These are phyloP conservation scores for Sebastes variabilis DNA, from an alignment of 2,797 vertebrate genomes.

Conservation along the genomic window DNA sequence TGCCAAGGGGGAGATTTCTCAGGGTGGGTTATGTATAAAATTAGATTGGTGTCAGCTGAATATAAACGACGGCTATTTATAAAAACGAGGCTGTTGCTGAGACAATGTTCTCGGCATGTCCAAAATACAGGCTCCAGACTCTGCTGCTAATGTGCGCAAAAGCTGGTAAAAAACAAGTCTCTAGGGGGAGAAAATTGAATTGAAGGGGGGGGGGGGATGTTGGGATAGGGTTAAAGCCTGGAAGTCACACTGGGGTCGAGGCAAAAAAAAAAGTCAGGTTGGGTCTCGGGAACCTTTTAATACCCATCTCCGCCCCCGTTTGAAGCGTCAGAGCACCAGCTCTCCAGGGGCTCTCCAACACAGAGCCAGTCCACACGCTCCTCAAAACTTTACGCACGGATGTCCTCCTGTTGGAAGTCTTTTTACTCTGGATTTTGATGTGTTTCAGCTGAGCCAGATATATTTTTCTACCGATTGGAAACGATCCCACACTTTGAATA, in stretches of 20 bases:
- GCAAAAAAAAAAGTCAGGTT: slow-evolving; percentile 70
- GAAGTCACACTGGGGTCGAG: slow-evolving; percentile 78
- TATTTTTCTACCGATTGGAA: slow-evolving; percentile 24
- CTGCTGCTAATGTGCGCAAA: slow-evolving; percentile 37
- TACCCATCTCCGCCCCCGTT: slow-evolving; percentile 81
- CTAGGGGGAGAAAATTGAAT: slow-evolving; percentile 32
- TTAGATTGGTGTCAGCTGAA: slow-evolving; percentile 78
- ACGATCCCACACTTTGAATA: slow-evolving; percentile 8
- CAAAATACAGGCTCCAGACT: slow-evolving; percentile 31
- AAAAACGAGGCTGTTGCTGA: slow-evolving; percentile 69
- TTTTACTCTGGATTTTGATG: slow-evolving; percentile 44
- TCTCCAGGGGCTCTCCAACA: slow-evolving; percentile 70
- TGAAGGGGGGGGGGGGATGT: slow-evolving; percentile 12
- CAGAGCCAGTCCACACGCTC: slow-evolving; percentile 60
- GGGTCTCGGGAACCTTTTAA: slow-evolving; percentile 79
- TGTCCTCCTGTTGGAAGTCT: slow-evolving; percentile 62
- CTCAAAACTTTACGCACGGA: slow-evolving; percentile 79
- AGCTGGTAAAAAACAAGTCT: slow-evolving; percentile 31
- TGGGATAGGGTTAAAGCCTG: slow-evolving; percentile 59
- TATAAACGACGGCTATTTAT: slow-evolving; percentile 81
- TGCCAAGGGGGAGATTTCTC: slow-evolving; percentile 49
- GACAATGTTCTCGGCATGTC: slow-evolving; percentile 67
- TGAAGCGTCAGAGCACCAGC: slow-evolving; percentile 73
- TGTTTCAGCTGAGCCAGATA: slow-evolving; percentile 24
- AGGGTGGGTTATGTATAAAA: slow-evolving; percentile 67